These are phyloP conservation scores for Ophioderma brevispina DNA, from an alignment of 35 echinoderm and acorn worm genomes.

Conservation along the genomic window DNA sequence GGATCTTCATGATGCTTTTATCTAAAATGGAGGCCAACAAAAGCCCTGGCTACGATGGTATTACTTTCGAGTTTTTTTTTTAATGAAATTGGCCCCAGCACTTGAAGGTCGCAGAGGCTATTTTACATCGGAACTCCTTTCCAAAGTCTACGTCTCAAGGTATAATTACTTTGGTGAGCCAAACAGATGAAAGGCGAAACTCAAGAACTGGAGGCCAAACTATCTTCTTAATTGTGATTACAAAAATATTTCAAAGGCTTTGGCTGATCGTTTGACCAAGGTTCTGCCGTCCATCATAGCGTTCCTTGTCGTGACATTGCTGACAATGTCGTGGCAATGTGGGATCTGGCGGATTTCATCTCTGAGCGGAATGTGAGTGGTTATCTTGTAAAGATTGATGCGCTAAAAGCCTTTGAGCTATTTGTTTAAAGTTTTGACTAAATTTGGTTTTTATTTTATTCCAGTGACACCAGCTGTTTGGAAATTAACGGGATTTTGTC, in stretches of 20 bases:
- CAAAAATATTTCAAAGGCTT: constrained; percentile 56
- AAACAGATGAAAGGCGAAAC: not conserved
- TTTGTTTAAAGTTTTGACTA: constrained; percentile 11
- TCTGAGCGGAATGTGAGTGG: not conserved
- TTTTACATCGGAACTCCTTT: constrained; percentile 21
- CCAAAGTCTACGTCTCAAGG: constrained; percentile 3
- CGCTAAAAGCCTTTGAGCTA: constrained; percentile 71
- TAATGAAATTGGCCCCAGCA: no score
- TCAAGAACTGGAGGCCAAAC: constrained; percentile 29
- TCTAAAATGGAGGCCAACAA: constrained; percentile 26
- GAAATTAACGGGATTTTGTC: constrained; percentile 21
- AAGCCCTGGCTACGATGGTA: constrained; percentile 48
- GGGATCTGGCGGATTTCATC: constrained; percentile 33
- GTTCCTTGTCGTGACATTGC: constrained; percentile 53
- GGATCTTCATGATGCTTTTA: constrained; percentile 32
- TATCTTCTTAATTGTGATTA: constrained; percentile 47
- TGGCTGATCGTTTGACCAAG: constrained; percentile 15
- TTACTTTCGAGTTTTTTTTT: constrained; percentile 10
- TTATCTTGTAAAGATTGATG: constrained; percentile 43
- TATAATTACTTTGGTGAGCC: constrained; percentile 16
- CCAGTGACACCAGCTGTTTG: constrained; percentile 26
- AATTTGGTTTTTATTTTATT: constrained; percentile 59
- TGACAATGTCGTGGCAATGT: constrained; percentile 26
- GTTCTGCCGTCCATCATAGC: constrained; percentile 28
- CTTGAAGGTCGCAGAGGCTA: no score